A percentile compares a stretch with the other conserved stretches of the same genome.
These are phyloP conservation scores for Synanthedon vespiformis DNA, from an alignment of 2,888 invertebrate species.

Conservation along the genomic window DNA sequence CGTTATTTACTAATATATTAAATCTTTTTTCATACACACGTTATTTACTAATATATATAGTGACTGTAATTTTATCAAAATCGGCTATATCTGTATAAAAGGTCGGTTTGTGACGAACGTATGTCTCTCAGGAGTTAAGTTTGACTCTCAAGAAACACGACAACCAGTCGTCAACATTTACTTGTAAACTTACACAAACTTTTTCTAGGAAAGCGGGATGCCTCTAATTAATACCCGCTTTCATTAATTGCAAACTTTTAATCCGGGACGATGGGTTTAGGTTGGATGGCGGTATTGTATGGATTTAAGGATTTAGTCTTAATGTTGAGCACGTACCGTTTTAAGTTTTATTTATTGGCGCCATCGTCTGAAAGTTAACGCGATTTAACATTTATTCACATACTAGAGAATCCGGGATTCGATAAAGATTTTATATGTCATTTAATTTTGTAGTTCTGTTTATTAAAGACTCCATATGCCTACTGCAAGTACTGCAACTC, in stretches of 20 bases:
- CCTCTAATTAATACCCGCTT: constrained; percentile 47
- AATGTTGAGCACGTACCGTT: neutral
- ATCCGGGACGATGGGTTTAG: constrained; percentile 18
- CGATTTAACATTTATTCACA: too few relatives aligned
- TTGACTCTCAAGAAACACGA: constrained; percentile 11
- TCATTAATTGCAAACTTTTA: constrained; percentile 43
- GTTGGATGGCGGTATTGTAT: neutral
- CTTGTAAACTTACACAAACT: constrained; percentile 24
- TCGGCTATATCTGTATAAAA: too few relatives aligned
- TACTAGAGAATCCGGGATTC: too few relatives aligned
- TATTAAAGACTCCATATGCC: too few relatives aligned
- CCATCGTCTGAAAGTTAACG: neutral
- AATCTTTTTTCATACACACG: too few relatives aligned
- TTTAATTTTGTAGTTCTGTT: too few relatives aligned
- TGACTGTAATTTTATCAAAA: too few relatives aligned
- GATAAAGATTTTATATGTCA: too few relatives aligned
- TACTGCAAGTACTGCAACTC: too few relatives aligned
- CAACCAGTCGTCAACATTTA: constrained; percentile 37
- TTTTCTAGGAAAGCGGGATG: constrained; percentile 26
- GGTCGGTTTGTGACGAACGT: neutral
- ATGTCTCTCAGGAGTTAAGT: neutral
- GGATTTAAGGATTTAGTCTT: neutral
- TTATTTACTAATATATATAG: too few relatives aligned
- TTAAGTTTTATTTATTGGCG: neutral
- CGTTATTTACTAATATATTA: too few relatives aligned